Evolutionary conservation across 1,140 invertebrate genomes (phyloP).

Genomic region (Ceratitis capitata): DNA sequence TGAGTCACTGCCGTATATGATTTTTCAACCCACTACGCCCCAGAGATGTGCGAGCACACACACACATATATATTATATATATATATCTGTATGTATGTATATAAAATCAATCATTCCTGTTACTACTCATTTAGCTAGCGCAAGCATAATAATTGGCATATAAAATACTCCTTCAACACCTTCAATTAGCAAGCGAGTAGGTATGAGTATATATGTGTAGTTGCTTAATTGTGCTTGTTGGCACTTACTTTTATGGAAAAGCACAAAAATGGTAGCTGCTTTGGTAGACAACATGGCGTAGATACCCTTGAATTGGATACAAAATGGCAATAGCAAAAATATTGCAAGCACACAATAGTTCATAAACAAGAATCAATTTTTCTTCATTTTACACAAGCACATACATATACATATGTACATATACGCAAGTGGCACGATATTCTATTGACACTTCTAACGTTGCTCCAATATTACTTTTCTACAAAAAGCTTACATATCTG

Average conservation of each 20-base stretch:
- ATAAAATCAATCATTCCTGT: not conserved
- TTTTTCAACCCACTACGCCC: not conserved
- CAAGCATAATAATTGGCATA: not conserved
- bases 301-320: not conserved
- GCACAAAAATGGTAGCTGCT: not conserved
- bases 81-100: not conserved
- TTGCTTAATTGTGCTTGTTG: not conserved
- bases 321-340: not conserved
- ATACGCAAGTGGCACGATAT: no score
- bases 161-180: not conserved
- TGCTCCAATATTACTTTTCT: not conserved
- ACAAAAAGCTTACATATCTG: no score
- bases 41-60: no score
- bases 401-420: no score
- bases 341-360: not conserved
- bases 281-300: not conserved
- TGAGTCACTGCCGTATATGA: not conserved
- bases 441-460: not conserved
- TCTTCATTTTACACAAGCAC: no score
- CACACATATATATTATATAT: no score
- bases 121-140: not conserved
- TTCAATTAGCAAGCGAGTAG: not conserved
- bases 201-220: no score
- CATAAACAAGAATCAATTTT: not conserved
- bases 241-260: conserved; percentile 8